These are phyloP conservation scores for human (Homo sapiens) DNA, from an alignment of 2,113 vertebrate genomes.

Conservation along the genomic window GRCh38 chr2:187992001-187992500, in stretches of 20 bases:
- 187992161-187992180: not conserved
- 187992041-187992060: not conserved
- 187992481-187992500: not conserved
- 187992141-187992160: not conserved
- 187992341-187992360: not conserved
- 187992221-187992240: not conserved
- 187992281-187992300: not conserved
- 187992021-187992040: too few relatives aligned
- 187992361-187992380: not conserved
- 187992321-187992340: not conserved
- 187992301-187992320: not conserved
- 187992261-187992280: not conserved
- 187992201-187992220: not conserved
- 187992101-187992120: fast-evolving
- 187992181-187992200: not conserved
- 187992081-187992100: fast-evolving
- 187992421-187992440: not conserved
- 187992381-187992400: not conserved
- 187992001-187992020: not conserved
- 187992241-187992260: not conserved
- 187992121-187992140: not conserved
- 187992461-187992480: not conserved
- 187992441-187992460: not conserved
- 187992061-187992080: too few relatives aligned
- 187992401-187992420: not conserved